phyloP scores from a whole-genome alignment of 2,113 vertebrate species.

The Menura novaehollandiae region DNA sequence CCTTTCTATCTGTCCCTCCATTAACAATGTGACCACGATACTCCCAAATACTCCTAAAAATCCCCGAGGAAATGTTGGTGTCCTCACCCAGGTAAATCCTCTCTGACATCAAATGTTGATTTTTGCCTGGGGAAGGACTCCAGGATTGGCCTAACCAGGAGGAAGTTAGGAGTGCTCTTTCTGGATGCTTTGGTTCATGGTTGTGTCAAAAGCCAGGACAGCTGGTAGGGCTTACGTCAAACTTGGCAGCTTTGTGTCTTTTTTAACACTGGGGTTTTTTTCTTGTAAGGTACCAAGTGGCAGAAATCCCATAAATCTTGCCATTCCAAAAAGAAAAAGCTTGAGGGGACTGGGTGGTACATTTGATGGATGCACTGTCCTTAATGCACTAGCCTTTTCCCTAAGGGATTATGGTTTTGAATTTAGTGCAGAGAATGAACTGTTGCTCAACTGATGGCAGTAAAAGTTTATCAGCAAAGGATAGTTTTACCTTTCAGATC shows the following conservation, averaged over 20 bases:
- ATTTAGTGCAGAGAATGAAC: slow-evolving; percentile 17
- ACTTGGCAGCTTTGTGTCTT: neutral
- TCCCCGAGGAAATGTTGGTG: neutral
- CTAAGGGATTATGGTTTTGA: slow-evolving; percentile 27
- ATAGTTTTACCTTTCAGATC: neutral
- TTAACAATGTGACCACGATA: neutral
- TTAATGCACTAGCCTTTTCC: slow-evolving; percentile 30
- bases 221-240: neutral
- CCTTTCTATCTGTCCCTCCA: neutral
- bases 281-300: slow-evolving; percentile 49
- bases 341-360: slow-evolving; percentile 11
- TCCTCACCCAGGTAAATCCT: neutral
- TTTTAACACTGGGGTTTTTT: neutral
- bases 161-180: neutral
- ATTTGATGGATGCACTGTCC: slow-evolving; percentile 16
- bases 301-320: slow-evolving; percentile 29
- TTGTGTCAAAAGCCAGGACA: neutral
- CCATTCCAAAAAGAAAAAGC: slow-evolving; percentile 50
- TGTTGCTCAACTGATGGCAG: slow-evolving; percentile 19
- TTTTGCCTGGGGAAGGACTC: neutral
- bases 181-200: neutral
- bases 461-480: slow-evolving; percentile 38
- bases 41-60: neutral
- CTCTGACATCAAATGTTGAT: neutral
- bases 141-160: neutral